Conservation (phyloP, 2,113 vertebrate genomes). For the Noturus placidus region DNA sequence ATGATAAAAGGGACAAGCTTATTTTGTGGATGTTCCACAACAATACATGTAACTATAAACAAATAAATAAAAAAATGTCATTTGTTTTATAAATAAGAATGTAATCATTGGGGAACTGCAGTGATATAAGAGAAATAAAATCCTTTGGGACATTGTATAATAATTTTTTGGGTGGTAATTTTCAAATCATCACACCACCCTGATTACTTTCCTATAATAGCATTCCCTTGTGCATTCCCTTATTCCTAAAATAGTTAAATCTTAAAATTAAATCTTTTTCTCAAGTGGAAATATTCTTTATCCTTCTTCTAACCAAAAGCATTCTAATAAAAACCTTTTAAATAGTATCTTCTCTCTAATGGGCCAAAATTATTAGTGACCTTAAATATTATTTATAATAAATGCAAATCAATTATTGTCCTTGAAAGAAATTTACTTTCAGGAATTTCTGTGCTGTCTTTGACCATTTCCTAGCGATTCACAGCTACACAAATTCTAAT, state of each 20-base stretch:
- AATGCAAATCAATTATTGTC: neutral
- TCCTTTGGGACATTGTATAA: neutral
- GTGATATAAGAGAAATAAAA: neutral
- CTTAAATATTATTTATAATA: conserved; percentile 2
- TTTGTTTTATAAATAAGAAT: neutral
- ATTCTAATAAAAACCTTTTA: neutral
- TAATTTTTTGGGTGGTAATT: neutral
- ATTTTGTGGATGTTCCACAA: neutral
- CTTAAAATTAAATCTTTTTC: too few species aligned
- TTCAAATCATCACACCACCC: neutral
- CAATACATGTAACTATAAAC: neutral
- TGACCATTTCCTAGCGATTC: neutral
- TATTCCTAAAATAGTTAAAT: neutral
- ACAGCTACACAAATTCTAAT: neutral
- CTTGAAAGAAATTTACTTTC: neutral
- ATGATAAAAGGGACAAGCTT: neutral
- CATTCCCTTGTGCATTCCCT: neutral
- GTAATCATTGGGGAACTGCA: neutral
- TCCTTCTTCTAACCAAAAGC: neutral
- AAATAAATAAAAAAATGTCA: neutral
- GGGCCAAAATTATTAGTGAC: neutral
- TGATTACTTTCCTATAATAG: neutral
- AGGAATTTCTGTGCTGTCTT: neutral
- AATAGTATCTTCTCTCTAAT: neutral
- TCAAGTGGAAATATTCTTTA: neutral